Base-by-base conservation (phyloP, 2,113 vertebrate genomes). In the Chloropsis hardwickii region DNA sequence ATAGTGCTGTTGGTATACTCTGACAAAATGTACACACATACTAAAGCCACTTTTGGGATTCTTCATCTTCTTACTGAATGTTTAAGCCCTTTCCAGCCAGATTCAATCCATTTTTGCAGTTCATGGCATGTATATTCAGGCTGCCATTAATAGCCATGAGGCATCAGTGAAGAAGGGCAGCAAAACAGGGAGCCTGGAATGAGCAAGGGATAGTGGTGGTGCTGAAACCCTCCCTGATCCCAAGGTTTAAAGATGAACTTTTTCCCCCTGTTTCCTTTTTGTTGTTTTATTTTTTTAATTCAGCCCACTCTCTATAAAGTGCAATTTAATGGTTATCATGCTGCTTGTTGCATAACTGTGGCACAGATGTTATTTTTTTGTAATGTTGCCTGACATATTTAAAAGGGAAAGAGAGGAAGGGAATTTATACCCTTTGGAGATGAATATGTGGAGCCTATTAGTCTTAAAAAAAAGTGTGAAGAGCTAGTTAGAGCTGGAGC, bases 381-480 rank as follows among this genome's bases (percentile, higher is more conserved):
- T 80, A 83, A 71, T 80, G 79, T 90, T 94, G 91, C 90, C 64
- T 92, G 92, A 82, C 74, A 40, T 92, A 45, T 94, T 90, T 90
- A 61, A 92, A 96, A 90, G 81, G 29, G 29, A 86, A 79, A 80
- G 79, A 83, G 81, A 93, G 72, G 87, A 95, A 67, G 48, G 85
- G 94, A 96, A 87, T 94, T 94, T 88, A 47, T 93, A 53, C 60
- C 72, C 82, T 73, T 88, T 79, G 66, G 95, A 96, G 64, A 85
- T 97, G 90, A 95, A 58, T 95, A 72, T 80, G 72, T 77, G 92
- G 79, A 96, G 90, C 81, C 92, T 81, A 56, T 96, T 96, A 94
- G 93, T 88, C 88, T 93, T 94, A n/a, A 92, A 94, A 92, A 92
- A 94, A 96, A 96, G 81, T 88, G 94, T 95, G 90, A 96, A 96